A percentile compares a stretch with the other conserved stretches of the same genome.
Conservation (phyloP, 2,113 vertebrate genomes). For the Pavo muticus region DNA sequence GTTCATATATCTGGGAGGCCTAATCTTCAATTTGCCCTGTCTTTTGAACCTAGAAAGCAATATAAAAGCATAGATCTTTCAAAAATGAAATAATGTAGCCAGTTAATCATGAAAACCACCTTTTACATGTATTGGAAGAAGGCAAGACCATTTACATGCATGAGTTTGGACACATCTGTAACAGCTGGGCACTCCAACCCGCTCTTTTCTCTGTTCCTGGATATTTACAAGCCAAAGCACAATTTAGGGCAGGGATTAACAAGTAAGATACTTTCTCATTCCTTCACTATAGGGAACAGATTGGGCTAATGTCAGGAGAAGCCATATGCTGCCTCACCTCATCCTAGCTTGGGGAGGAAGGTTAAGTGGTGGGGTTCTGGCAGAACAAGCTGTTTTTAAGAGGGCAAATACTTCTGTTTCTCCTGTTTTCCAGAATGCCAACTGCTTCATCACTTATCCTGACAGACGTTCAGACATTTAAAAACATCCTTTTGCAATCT, state of each 20-base stretch:
- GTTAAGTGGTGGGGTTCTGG: neutral
- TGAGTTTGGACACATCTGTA: fast-evolving
- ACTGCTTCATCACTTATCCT: neutral
- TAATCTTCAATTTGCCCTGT: neutral
- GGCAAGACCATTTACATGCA: fast-evolving
- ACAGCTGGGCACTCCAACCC: neutral
- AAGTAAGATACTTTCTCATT: neutral
- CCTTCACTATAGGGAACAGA: neutral
- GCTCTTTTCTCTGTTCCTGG: neutral
- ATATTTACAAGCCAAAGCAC: fast-evolving
- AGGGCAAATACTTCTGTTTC: neutral
- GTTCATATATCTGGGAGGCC: fast-evolving
- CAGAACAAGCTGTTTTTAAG: constrained; percentile 17
- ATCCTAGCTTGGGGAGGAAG: neutral
- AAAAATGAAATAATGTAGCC: neutral
- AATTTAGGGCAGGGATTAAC: neutral
- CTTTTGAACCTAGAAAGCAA: neutral
- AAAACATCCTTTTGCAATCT: neutral
- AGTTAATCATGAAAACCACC: neutral
- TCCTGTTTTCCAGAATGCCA: neutral
- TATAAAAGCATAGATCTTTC: neutral
- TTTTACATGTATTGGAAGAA: fast-evolving
- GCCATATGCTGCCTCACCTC: constrained; percentile 23
- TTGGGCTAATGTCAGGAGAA: neutral
- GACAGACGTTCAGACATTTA: neutral